Evolutionary conservation across 2,113 vertebrate species (phyloP).

Genomic region (Peucedramus taeniatus): DNA sequence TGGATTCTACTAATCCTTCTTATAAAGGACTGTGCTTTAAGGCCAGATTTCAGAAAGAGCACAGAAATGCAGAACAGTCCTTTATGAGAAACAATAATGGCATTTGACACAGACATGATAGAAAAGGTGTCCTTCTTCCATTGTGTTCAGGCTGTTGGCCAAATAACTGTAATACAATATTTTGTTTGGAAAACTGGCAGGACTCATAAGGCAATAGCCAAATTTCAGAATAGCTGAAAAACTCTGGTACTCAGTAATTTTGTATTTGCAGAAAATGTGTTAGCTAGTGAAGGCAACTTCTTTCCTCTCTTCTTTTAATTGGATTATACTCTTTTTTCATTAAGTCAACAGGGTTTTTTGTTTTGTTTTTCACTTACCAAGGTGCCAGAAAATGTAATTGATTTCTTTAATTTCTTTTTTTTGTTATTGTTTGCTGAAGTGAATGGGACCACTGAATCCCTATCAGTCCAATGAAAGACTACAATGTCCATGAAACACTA

Average conservation of each 20-base stretch:
- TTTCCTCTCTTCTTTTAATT: background rate
- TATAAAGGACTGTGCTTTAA: background rate
- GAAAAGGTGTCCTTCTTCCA: background rate
- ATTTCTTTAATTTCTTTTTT: background rate
- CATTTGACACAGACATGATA: background rate
- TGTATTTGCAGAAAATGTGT: background rate
- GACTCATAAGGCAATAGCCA: background rate
- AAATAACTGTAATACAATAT: background rate
- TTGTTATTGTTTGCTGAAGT: background rate
- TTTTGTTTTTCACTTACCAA: background rate
- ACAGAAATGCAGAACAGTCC: background rate
- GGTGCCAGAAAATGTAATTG: background rate
- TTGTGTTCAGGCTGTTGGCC: background rate
- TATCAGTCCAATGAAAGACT: background rate
- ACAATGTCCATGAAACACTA: background rate
- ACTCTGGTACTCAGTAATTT: background rate
- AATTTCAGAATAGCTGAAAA: background rate
- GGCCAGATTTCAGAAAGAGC: background rate
- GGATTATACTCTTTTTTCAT: background rate
- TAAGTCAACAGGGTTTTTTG: background rate
- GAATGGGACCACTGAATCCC: background rate
- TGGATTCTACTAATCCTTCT: background rate
- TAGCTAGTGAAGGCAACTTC: background rate
- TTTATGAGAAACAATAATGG: background rate
- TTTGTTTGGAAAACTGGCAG: background rate